Evolutionary conservation across 2,113 vertebrate species (phyloP).

Genomic region (Amphiprion percula): DNA sequence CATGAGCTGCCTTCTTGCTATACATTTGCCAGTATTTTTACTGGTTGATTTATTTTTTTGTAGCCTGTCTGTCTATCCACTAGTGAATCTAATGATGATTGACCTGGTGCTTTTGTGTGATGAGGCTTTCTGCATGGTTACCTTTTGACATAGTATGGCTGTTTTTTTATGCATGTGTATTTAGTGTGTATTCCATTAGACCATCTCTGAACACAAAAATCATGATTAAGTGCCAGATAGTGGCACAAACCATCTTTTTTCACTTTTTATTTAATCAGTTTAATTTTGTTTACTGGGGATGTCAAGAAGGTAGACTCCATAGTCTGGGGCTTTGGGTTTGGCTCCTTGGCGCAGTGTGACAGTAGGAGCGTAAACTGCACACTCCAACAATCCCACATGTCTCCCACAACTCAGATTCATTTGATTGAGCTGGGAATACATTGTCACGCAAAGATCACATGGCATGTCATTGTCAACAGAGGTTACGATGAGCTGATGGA

Average conservation of each 20-base stretch:
- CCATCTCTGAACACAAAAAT: neutral
- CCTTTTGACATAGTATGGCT: conserved; percentile 11
- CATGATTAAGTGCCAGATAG: neutral
- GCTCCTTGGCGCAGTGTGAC: conserved; percentile 54
- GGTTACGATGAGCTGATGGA: conserved; percentile 27
- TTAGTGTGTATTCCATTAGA: neutral
- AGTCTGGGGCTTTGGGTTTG: conserved; percentile 26
- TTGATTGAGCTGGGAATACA: conserved; percentile 35
- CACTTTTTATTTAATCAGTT: conserved; percentile 22
- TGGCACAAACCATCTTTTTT: neutral
- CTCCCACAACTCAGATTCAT: conserved; percentile 23
- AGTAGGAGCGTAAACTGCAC: conserved; percentile 58
- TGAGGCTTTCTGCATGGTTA: neutral
- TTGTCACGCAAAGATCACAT: conserved; percentile 34
- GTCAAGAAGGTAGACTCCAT: conserved; percentile 5
- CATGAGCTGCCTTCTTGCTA: conserved; percentile 9
- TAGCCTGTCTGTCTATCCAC: neutral
- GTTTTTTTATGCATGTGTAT: neutral
- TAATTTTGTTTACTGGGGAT: conserved; percentile 1
- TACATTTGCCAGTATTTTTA: conserved; percentile 15
- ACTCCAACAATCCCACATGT: conserved; percentile 14
- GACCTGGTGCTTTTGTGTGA: conserved; percentile 11
- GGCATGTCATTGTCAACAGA: conserved; percentile 28
- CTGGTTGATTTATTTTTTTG: neutral
- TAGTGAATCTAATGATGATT: conserved; percentile 23